Evolutionary conservation across 2,888 invertebrate species (phyloP).

Genomic region (Apamea crenata): DNA sequence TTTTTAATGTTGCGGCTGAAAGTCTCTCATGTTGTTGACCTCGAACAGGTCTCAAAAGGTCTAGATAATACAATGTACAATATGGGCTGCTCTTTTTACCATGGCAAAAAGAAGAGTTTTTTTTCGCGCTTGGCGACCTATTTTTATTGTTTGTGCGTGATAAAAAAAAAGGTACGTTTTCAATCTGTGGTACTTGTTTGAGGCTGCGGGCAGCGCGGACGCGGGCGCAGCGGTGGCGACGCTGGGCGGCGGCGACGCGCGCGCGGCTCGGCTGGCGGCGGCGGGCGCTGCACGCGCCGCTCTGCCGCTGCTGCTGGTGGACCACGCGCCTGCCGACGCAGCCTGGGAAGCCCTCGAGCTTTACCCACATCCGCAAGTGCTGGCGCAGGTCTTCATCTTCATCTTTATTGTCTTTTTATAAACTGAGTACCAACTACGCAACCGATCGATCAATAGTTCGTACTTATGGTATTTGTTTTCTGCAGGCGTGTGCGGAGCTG

Average conservation of each 20-base stretch:
- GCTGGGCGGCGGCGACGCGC: constrained; percentile 64
- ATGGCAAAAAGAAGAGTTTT: not conserved
- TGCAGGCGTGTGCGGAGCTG: constrained; percentile 77
- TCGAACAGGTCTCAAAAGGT: not conserved
- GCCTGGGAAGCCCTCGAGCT: constrained; percentile 77
- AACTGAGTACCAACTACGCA: not conserved
- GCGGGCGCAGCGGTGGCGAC: constrained; percentile 63
- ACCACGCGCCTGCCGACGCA: constrained; percentile 69
- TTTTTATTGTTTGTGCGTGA: not conserved
- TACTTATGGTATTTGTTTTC: not conserved
- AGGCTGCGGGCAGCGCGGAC: constrained; percentile 39
- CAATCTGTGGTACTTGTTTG: not conserved
- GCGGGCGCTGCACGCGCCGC: constrained; percentile 79
- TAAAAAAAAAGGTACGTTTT: not conserved
- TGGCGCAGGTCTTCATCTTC: constrained; percentile 70
- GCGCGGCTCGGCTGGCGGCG: constrained; percentile 71
- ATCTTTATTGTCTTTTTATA: too few relatives aligned
- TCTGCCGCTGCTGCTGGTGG: constrained; percentile 77
- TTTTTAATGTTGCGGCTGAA: not conserved
- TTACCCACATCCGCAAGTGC: constrained; percentile 75
- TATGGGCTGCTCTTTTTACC: not conserved
- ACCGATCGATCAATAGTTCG: not conserved
- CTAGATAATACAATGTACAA: not conserved
- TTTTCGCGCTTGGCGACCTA: not conserved
- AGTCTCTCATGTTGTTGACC: not conserved